Percentiles rank a stretch among this genome's conserved stretches.
phyloP scores from a whole-genome alignment of 2,888 invertebrate genomes.

The Euproctis similis region DNA sequence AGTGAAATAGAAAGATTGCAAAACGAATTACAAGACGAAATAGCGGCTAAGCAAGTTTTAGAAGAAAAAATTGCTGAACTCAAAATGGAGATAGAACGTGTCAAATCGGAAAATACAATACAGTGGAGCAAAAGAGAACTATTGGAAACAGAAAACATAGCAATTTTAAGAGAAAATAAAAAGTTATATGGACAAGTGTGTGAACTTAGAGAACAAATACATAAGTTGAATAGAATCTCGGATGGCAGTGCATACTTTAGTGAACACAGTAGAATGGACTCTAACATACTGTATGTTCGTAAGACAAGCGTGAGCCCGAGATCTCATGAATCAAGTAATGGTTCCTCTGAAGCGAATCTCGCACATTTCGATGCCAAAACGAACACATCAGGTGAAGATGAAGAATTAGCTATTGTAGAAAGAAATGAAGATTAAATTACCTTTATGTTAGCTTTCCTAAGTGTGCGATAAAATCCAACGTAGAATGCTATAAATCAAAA shows the following conservation, averaged over 20 bases:
- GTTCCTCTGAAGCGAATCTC: slow-evolving; percentile 60
- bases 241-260: slow-evolving; percentile 53
- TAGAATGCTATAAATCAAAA: too few species aligned
- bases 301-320: slow-evolving; percentile 60
- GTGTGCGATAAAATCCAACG: too few species aligned
- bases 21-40: slow-evolving; percentile 64
- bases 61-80: slow-evolving; percentile 61
- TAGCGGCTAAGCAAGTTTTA: slow-evolving; percentile 63
- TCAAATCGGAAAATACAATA: slow-evolving; percentile 94
- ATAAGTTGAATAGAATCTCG: slow-evolving; percentile 63
- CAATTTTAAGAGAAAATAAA: slow-evolving; percentile 91
- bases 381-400: slow-evolving; percentile 63
- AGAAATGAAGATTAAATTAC: slow-evolving; percentile 33
- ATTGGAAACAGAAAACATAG: slow-evolving; percentile 91
- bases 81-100: slow-evolving; percentile 82
- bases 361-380: slow-evolving; percentile 55
- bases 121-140: slow-evolving; percentile 96
- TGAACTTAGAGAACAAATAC: slow-evolving; percentile 64
- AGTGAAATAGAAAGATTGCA: slow-evolving; percentile 64
- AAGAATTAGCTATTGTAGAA: slow-evolving; percentile 64
- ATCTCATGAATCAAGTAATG: slow-evolving; percentile 64
- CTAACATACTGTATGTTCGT: slow-evolving; percentile 56
- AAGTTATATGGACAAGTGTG: slow-evolving; percentile 78
- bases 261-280: slow-evolving; percentile 42
- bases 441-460: too few species aligned